Base-by-base conservation (phyloP, 2,888 invertebrate species). In the Nomada fucata region DNA sequence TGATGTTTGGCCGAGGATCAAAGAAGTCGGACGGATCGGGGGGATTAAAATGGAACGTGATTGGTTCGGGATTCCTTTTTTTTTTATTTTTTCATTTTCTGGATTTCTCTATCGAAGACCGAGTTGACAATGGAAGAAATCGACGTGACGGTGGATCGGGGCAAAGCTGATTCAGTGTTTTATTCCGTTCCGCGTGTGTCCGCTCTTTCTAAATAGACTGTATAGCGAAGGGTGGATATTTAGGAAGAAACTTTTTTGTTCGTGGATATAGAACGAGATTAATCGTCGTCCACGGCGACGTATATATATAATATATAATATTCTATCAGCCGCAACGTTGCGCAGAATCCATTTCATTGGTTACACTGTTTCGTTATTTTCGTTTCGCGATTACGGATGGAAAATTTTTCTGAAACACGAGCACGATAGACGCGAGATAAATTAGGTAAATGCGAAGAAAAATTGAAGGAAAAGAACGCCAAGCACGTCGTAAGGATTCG, bases 401-500 rank as follows among this genome's bases (percentile, higher is more conserved):
- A 36, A 36, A 0, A 5, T 7, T 36, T 64, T 50, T 64, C 18
- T 44, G 18, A 57, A 57, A 11, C 2, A 5, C 15, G 18, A 36
- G 2, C 20, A 15, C 11, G 13, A 18, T 26, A n/a, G 11, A 2
- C 7, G n/a, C 26, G 5, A 42, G 9, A 4, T 36, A 15, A 75
- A 55, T 64, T 64, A 20, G 7, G 36, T 36, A 69, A 76, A 64
- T 72, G 55, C 9, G 36, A 36, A 36, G 23, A 36, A 36, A 36
- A 7, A 7, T 36, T 5, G 5, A 36, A 77, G 59, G 70, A 73
- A 18, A 69, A 76, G 69, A 79, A 82, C 73, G 86, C 63, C 47
- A 75, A 61, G 52, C 59, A 55, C 50, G 23, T 53, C 59, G 70
- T 72, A 68, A 76, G 76, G 80, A 82, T 80, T 76, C 86, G 75